Percentiles rank a stretch among this genome's conserved stretches.
These are phyloP conservation scores for Indicator maculatus DNA, from an alignment of 2,113 vertebrate species.

Conservation along the genomic window DNA sequence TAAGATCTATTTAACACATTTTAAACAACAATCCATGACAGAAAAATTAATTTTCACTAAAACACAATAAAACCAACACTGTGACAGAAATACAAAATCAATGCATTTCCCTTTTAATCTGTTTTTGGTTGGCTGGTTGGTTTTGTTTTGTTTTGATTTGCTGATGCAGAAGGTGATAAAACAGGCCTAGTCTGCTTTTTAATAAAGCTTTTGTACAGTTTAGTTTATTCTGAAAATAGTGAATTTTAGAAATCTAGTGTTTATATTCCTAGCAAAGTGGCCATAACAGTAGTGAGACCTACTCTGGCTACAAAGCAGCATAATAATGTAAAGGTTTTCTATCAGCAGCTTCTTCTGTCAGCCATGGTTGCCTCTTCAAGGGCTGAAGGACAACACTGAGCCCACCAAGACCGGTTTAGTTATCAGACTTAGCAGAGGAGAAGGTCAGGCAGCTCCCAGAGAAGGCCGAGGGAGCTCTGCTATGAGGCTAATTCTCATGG, in stretches of 20 bases:
- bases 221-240: not conserved
- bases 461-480: not conserved
- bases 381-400: not conserved
- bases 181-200: not conserved
- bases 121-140: not conserved
- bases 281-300: accelerated
- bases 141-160: not conserved
- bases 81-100: not conserved
- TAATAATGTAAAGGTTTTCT: not conserved
- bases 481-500: not conserved
- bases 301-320: not conserved
- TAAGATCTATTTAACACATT: not conserved
- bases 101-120: not conserved
- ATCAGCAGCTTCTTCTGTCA: not conserved
- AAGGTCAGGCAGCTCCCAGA: not conserved
- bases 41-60: not conserved
- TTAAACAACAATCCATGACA: not conserved
- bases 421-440: not conserved
- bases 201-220: not conserved
- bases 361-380: not conserved
- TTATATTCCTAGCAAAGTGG: not conserved
- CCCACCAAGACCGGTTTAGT: not conserved
- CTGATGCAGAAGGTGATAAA: not conserved
- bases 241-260: not conserved
- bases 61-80: not conserved